These are phyloP conservation scores for Callyntrura sp. DNA, from an alignment of 2,888 invertebrate species.

Conservation along the genomic window DNA sequence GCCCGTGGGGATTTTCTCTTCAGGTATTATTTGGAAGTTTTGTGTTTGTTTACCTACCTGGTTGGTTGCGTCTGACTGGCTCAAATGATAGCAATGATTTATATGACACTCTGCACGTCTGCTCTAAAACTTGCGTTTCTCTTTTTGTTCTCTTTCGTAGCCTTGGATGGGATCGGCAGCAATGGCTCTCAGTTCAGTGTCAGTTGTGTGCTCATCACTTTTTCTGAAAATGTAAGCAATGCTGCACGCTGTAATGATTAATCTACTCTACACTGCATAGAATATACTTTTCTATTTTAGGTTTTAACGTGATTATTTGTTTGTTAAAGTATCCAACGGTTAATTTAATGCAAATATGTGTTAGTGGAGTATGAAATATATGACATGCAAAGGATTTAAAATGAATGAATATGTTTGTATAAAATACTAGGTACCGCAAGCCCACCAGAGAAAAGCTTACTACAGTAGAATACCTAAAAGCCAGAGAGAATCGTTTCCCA, in stretches of 20 bases:
- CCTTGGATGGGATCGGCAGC: constrained; percentile 99
- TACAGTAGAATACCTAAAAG: constrained; percentile 91
- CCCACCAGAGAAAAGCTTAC: constrained; percentile 90
- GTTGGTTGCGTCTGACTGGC: background rate
- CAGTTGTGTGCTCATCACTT: constrained; percentile 98
- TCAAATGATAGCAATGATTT: background rate
- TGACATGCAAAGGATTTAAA: too few species aligned
- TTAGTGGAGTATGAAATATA: too few species aligned
- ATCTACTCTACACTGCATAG: too few species aligned
- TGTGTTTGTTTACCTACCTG: background rate
- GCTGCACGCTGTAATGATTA: too few species aligned
- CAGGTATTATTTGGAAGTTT: constrained; percentile 87
- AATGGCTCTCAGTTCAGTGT: constrained; percentile 99
- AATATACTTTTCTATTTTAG: too few species aligned
- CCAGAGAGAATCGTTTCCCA: constrained; percentile 85
- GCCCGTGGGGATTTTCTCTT: constrained; percentile 91
- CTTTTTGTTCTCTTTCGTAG: constrained; percentile 85
- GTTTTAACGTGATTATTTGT: too few species aligned
- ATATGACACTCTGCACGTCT: background rate
- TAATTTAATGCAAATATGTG: too few species aligned
- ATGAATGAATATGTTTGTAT: too few species aligned
- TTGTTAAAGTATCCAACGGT: too few species aligned
- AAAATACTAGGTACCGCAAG: constrained; percentile 89
- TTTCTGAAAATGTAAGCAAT: constrained; percentile 95
- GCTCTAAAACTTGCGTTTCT: constrained; percentile 40